Evolutionary conservation across 92 coral and sea anemone genomes (phyloP).

Genomic region (Paragorgia papillata): DNA sequence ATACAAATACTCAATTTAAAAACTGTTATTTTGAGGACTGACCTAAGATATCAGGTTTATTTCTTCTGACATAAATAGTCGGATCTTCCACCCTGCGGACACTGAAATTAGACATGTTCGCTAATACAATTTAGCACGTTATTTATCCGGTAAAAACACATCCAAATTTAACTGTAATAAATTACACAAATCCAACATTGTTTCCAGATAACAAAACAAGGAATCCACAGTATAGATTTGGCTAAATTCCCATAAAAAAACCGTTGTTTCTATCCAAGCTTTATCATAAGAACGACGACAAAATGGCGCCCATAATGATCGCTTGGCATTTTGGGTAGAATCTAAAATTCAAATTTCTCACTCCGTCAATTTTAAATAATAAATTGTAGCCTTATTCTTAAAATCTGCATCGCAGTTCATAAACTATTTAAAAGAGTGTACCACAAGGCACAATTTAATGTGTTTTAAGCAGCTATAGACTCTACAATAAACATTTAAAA

Average conservation of each 20-base stretch:
- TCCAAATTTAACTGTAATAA: background rate
- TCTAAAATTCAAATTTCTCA: background rate
- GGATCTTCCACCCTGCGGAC: conserved; percentile 43
- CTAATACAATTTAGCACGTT: conserved; percentile 13
- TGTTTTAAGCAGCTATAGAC: background rate
- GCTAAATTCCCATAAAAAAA: no score
- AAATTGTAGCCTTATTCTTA: background rate
- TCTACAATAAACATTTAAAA: no score
- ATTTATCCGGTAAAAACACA: background rate
- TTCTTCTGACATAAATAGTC: conserved; percentile 32
- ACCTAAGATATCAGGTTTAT: conserved; percentile 38
- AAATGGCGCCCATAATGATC: background rate
- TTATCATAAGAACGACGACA: background rate
- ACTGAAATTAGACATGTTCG: conserved; percentile 28
- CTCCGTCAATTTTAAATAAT: background rate
- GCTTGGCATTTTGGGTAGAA: background rate
- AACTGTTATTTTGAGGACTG: background rate
- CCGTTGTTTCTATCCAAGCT: background rate
- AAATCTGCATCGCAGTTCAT: background rate
- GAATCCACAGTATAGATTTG: background rate
- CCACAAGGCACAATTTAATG: background rate
- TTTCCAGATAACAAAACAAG: background rate
- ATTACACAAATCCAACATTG: background rate
- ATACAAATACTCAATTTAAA: background rate
- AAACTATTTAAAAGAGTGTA: background rate